phyloP scores from a whole-genome alignment of 2,113 vertebrate genomes.

The Polypterus bichir region DNA sequence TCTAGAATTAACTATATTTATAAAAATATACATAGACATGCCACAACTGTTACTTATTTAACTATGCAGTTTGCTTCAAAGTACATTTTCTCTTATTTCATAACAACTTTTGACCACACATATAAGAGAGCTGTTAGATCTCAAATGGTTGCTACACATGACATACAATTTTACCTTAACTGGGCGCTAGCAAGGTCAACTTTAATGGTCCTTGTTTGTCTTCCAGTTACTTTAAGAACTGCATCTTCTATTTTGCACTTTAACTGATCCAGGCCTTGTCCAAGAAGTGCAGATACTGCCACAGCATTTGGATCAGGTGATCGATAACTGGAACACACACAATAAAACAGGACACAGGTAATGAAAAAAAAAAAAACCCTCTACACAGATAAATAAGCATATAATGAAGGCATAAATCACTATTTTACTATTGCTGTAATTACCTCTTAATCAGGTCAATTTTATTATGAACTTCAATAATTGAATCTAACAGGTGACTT shows the following conservation, averaged over 20 bases:
- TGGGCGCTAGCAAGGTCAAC: constrained; percentile 62
- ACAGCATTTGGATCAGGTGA: constrained; percentile 32
- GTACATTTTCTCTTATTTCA: too few relatives aligned
- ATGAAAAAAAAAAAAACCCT: background rate
- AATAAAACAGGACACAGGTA: background rate
- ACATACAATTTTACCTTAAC: constrained; percentile 52
- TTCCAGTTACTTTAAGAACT: constrained; percentile 57
- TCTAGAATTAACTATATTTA: too few relatives aligned
- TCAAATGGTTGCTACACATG: too few relatives aligned
- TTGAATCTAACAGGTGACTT: constrained; percentile 48
- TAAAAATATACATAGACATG: too few relatives aligned
- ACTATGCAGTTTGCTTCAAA: too few relatives aligned
- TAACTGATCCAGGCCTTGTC: constrained; percentile 56
- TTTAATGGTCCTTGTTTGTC: constrained; percentile 48
- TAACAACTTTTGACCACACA: too few relatives aligned
- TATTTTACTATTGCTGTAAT: constrained; percentile 19
- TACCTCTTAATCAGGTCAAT: constrained; percentile 72
- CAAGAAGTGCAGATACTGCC: constrained; percentile 63
- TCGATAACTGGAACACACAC: constrained; percentile 45
- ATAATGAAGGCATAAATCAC: background rate
- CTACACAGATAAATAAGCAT: too few relatives aligned
- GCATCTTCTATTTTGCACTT: constrained; percentile 48
- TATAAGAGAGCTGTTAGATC: too few relatives aligned
- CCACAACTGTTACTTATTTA: too few relatives aligned
- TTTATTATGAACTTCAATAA: constrained; percentile 90